Base-by-base conservation (phyloP, 2,888 invertebrate species). In the Lithosia quadra region DNA sequence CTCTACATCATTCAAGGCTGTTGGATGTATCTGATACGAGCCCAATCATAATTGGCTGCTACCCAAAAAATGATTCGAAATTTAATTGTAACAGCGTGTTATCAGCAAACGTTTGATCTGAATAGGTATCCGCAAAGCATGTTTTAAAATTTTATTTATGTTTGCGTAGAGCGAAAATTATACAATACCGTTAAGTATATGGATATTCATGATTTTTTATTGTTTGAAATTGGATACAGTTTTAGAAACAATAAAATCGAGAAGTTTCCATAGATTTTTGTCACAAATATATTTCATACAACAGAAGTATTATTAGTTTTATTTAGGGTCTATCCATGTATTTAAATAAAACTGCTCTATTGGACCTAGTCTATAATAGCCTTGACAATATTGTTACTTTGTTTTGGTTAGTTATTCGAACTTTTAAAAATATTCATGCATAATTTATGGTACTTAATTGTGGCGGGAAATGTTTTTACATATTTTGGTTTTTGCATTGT, bases 251-350 rank as follows among this genome's bases (percentile, higher is more conserved):
- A 49, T n/a, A 49, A 43, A 43, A 49, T 49, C 43, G 43, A 43
- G 10, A n/a, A 13, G n/a, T 63, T 62, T 24, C 13, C 7, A 21
- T 34, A 28, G 9, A 21, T 64, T 69, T 72, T 65, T 60, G 84
- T 84, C 83, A 82, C 84, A 85, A 84, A 77, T 57, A 11, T 56
- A 73, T 36, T 74, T 67, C 67, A 69, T 68, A 75, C 64, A 77
- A 13, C 28, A 0, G n/a, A 63, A 79, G 79, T 83, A 82, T 84
- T 85, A 81, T 74, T 84, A 80, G 71, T 65, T 72, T 73, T 43
- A 70, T 63, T 28, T 33, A 22, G 18, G 24, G 36, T 63, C 61
- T 65, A 69, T 69, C 34, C 63, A 64, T 59, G 66, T 22, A 34
- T 34, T 24, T 56, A 0, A 34, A 33, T 15, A 18, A 58, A 58